A percentile compares a stretch with the other conserved stretches of the same genome.
These are phyloP conservation scores for Chaitophorus viminalis DNA, from an alignment of 2,888 invertebrate species.

Conservation along the genomic window DNA sequence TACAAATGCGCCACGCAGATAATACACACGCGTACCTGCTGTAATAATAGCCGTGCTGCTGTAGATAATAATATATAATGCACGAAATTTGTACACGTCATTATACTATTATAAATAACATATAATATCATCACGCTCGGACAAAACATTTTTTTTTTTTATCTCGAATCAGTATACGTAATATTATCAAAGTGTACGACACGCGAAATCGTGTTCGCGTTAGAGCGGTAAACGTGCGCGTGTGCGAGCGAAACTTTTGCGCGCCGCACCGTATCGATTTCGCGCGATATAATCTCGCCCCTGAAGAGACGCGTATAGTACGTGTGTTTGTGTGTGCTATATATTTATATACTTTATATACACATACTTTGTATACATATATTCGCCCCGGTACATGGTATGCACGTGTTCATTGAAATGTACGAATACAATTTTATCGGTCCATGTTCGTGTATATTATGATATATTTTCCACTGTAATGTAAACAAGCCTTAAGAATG, in stretches of 20 bases:
- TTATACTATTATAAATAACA: too few relatives aligned
- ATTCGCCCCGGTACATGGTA: not conserved
- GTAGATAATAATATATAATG: not conserved
- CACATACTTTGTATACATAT: not conserved
- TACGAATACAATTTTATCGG: conserved; percentile 39
- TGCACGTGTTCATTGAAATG: conserved; percentile 28
- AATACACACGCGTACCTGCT: too few relatives aligned
- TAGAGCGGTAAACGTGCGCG: conserved; percentile 13
- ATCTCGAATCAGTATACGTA: not conserved
- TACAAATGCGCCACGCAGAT: too few relatives aligned
- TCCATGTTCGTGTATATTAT: not conserved
- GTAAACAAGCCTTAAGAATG: conserved; percentile 31
- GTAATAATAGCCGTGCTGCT: too few relatives aligned
- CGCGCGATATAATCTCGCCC: conserved; percentile 26
- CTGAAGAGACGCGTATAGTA: not conserved
- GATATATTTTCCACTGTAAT: conserved; percentile 23
- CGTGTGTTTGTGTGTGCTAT: not conserved
- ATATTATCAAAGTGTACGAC: not conserved
- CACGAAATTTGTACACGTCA: not conserved
- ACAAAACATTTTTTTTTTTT: not conserved
- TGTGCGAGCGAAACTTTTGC: not conserved
- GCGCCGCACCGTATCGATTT: conserved; percentile 34
- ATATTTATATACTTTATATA: too few relatives aligned
- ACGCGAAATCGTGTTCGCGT: not conserved
- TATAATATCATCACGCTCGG: not conserved